Percentiles rank a stretch among this genome's conserved stretches.
Evolutionary conservation across 2,888 invertebrate genomes (phyloP).

Genomic region (Autographa pulchrina): DNA sequence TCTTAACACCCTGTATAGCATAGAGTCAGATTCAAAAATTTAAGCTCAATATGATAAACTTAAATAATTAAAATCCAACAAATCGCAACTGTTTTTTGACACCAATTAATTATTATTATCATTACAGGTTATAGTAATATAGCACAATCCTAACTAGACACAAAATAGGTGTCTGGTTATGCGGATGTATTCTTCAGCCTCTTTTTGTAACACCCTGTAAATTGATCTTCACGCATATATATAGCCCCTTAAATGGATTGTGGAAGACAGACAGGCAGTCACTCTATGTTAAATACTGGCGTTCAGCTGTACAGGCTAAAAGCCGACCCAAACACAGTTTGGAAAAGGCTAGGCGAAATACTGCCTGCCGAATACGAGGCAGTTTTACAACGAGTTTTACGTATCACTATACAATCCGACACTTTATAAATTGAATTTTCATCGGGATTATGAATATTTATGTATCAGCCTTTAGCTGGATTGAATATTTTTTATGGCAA

Average conservation of each 20-base stretch:
- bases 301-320: background rate
- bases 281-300: background rate
- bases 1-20: no score
- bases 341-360: background rate
- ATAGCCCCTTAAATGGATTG: background rate
- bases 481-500: background rate
- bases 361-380: background rate
- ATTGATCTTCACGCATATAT: no score
- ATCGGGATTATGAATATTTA: background rate
- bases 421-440: conserved; percentile 3
- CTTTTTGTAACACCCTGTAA: no score
- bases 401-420: background rate
- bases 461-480: background rate
- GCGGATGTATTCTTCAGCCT: no score
- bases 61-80: no score
- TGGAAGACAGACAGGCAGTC: background rate
- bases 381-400: background rate
- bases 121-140: no score
- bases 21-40: no score
- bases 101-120: no score
- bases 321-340: background rate
- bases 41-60: no score
- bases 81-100: no score
- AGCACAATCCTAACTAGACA: no score
- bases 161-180: no score